Evolutionary conservation across 2,113 vertebrate species (phyloP), one percentile per base, ranked within the genome.

Genomic region (Pseudolaguvia tuberculata): DNA sequence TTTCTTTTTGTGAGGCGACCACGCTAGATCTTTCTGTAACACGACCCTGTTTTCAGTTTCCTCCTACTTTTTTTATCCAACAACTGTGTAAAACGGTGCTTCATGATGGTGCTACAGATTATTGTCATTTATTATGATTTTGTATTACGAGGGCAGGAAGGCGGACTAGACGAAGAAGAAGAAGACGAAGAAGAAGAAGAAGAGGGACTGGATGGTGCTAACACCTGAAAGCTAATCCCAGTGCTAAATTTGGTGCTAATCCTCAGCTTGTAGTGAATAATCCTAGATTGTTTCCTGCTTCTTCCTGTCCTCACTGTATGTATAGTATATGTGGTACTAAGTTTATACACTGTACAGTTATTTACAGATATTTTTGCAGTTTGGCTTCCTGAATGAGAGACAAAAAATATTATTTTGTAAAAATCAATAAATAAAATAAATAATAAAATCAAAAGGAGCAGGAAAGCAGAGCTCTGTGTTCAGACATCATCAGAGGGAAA

Each of bases 331-430:
- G 79, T 85, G 86, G 78, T 86, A 84, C 71, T 86, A 76, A 85
- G 85, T 89, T 88, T 88, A 85, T 84, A 87, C 82, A 80, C 78
- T 91, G 90, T 91, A 89, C 90, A 90, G 87, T 85, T 86, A 84
- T 85, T 87, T 84, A 29, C 56, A 82, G 80, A 86, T 73, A 80
- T 57, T 83, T 84, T 67, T 77, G 42, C 80, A 85, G 75, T 75
- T 67, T 73, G 76, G 81, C 77, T 81, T 80, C 80, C 79, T 82
- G 80, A 82, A 80, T 85, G 81, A 80, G 80, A 79, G 68, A 83
- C 76, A 67, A 78, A 11, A 72, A 76, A 66, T 83, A 77, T 80
- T 78, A 57, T 74, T 7, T 72, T 76, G 75, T 73, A 66, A 72
- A 76, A 75, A 82, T 15, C 35, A 42, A 42, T 13, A 11, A 83